A percentile compares a stretch with the other conserved stretches of the same genome.
Conservation (phyloP, 2,888 invertebrate species). For the Cynaeus angustus region DNA sequence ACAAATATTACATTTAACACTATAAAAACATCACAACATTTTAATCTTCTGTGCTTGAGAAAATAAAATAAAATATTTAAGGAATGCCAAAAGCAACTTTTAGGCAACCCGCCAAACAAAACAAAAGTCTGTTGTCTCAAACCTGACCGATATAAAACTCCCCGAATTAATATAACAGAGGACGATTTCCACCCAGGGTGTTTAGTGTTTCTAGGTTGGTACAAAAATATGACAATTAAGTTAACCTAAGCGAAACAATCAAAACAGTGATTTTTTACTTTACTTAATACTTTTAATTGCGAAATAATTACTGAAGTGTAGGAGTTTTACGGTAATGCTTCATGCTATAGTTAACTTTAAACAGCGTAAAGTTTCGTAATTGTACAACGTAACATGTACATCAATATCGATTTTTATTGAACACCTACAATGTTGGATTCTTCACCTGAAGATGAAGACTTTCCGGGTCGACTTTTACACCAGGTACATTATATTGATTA, state of each 20-base stretch:
- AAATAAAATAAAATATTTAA: conserved; percentile 47
- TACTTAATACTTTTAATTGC: conserved; percentile 15
- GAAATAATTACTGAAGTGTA: conserved; percentile 18
- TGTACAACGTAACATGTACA: conserved; percentile 39
- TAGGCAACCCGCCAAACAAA: conserved; percentile 56
- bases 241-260: conserved; percentile 29
- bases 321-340: background rate
- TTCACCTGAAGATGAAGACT: conserved; percentile 87
- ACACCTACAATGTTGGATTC: conserved; percentile 75
- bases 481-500: conserved; percentile 73
- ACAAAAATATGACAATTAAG: conserved; percentile 21
- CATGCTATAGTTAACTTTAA: conserved; percentile 2
- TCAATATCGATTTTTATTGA: conserved; percentile 33
- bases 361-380: conserved; percentile 9
- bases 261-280: conserved; percentile 6
- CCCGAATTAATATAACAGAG: background rate
- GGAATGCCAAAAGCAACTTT: conserved; percentile 48
- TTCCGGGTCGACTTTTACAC: conserved; percentile 84
- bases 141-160: conserved; percentile 18
- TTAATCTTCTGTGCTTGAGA: background rate
- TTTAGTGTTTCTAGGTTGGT: conserved; percentile 8
- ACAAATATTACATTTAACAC: background rate
- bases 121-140: conserved; percentile 45
- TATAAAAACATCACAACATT: background rate
- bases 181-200: background rate